Conservation (phyloP, 2,888 invertebrate species). For the Temnothorax rugatulus region DNA sequence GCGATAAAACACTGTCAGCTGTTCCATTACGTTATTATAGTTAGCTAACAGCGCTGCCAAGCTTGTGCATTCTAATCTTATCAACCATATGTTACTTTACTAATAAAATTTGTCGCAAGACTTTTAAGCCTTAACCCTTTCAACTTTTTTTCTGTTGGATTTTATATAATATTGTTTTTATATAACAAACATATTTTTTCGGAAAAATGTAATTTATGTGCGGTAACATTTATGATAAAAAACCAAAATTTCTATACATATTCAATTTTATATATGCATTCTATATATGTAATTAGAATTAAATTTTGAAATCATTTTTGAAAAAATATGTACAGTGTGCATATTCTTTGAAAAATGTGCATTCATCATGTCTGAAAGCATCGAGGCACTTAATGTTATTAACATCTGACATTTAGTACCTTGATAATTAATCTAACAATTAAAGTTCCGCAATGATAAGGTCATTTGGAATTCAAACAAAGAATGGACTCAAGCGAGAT, state of each 20-base stretch:
- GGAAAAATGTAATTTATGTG: not conserved
- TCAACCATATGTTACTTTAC: slow-evolving; percentile 15
- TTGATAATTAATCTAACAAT: not conserved
- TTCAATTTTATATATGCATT: not conserved
- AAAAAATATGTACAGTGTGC: not conserved
- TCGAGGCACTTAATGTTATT: not conserved
- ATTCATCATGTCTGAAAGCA: not conserved
- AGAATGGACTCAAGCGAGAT: not conserved
- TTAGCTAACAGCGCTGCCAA: not conserved
- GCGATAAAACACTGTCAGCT: slow-evolving; percentile 3
- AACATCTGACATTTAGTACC: not conserved
- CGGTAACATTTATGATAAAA: not conserved
- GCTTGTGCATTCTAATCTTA: slow-evolving; percentile 4
- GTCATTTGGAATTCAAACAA: not conserved
- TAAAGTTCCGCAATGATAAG: not conserved
- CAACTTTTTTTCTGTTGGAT: not conserved
- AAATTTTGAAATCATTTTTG: not conserved
- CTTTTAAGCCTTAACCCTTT: not conserved
- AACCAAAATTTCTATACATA: not conserved
- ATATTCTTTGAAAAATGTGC: not conserved
- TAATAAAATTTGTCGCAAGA: not conserved
- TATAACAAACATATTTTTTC: not conserved
- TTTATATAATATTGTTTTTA: not conserved
- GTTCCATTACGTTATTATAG: slow-evolving; percentile 16
- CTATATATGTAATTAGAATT: not conserved